A percentile compares a stretch with the other conserved stretches of the same genome.
Conservation (phyloP, 1,140 invertebrate genomes). For the Planococcus citri region DNA sequence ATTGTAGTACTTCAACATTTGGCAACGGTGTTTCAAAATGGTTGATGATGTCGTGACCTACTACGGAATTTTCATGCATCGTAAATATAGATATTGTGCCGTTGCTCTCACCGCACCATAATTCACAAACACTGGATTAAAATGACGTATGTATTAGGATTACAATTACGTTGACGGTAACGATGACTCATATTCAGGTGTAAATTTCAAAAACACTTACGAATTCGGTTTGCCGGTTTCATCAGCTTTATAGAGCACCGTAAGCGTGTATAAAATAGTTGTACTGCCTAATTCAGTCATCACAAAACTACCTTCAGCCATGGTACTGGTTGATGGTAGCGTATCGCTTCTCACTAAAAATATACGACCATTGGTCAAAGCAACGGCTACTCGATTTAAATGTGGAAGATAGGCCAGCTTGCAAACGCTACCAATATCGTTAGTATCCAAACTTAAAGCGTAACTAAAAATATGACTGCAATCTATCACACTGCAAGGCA, state of each 20-base stretch:
- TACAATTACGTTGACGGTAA: too few relatives aligned
- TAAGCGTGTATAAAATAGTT: conserved; percentile 44
- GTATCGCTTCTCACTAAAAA: conserved; percentile 52
- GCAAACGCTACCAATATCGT: conserved; percentile 43
- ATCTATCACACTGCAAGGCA: conserved; percentile 12
- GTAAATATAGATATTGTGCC: conserved; percentile 58
- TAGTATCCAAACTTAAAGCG: conserved; percentile 38
- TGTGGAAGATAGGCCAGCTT: conserved; percentile 49
- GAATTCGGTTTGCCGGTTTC: neutral
- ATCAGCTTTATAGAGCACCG: conserved; percentile 25
- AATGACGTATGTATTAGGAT: neutral
- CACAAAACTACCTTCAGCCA: conserved; percentile 56
- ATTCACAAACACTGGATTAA: conserved; percentile 40
- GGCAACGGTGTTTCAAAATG: conserved; percentile 45
- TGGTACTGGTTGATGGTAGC: conserved; percentile 45
- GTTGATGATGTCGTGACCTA: conserved; percentile 44
- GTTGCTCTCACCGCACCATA: conserved; percentile 64
- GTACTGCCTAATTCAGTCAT: conserved; percentile 60
- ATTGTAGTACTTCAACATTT: conserved; percentile 46
- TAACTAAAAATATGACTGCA: conserved; percentile 40
- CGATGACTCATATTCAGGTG: neutral
- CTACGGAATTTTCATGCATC: conserved; percentile 44
- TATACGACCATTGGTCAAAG: conserved; percentile 56
- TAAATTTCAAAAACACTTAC: neutral
- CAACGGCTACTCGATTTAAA: conserved; percentile 55